phyloP scores from a whole-genome alignment of 35 echinoderm and acorn worm genomes.

The Apostichopus japonicus region DNA sequence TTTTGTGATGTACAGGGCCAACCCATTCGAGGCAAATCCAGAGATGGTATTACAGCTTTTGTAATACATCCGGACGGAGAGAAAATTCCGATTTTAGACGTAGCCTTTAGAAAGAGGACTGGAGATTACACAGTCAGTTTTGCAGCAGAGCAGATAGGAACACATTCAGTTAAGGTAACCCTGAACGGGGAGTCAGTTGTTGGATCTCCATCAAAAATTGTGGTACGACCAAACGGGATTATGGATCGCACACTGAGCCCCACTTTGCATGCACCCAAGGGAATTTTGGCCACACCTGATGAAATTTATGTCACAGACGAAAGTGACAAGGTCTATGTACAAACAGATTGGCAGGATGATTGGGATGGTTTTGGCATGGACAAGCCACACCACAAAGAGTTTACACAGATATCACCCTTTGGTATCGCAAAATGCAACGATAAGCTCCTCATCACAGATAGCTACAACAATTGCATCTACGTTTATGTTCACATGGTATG shows the following conservation, averaged over 20 bases:
- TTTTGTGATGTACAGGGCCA: neutral
- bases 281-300: neutral
- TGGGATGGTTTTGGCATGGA: neutral
- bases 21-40: neutral
- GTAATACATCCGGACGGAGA: neutral
- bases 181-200: neutral
- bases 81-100: neutral
- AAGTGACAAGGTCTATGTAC: too few species aligned
- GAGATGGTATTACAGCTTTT: neutral
- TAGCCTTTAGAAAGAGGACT: neutral
- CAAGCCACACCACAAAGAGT: neutral
- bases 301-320: too few species aligned
- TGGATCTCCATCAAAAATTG: neutral
- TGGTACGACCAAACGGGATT: neutral
- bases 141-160: neutral
- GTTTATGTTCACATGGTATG: neutral
- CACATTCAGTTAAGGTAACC: neutral
- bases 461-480: constrained; percentile 7
- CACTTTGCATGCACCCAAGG: neutral
- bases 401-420: neutral
- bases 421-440: neutral
- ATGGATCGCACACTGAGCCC: neutral
- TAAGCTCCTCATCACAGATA: neutral
- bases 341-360: too few species aligned
- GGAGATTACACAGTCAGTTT: constrained; percentile 3